Conservation (phyloP, 2,888 invertebrate species). For the Melanchra persicariae region DNA sequence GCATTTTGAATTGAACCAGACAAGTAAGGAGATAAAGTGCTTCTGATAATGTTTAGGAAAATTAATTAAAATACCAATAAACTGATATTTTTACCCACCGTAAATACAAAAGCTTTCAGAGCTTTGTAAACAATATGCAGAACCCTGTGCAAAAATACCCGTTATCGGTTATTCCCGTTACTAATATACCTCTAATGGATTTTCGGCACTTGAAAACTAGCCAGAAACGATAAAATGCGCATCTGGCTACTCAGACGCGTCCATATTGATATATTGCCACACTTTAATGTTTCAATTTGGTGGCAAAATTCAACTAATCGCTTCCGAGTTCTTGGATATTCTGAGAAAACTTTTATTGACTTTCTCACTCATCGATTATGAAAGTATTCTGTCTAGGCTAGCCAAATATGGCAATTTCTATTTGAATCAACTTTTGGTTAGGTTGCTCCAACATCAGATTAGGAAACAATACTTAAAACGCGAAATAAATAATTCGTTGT, state of each 20-base stretch:
- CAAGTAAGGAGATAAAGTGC: background rate
- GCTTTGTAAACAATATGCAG: conserved; percentile 41
- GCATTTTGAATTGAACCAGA: background rate
- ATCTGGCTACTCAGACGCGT: conserved; percentile 85
- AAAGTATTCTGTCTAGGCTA: conserved; percentile 21
- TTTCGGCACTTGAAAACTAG: conserved; percentile 89
- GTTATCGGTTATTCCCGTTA: conserved; percentile 82
- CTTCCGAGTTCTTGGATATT: conserved; percentile 71
- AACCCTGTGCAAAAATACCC: conserved; percentile 75
- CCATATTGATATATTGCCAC: conserved; percentile 84
- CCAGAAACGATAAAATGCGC: conserved; percentile 87
- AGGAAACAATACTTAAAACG: conserved; percentile 8
- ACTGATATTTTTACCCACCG: background rate
- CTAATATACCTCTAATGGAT: conserved; percentile 87
- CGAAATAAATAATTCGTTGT: conserved; percentile 19
- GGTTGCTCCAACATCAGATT: conserved; percentile 17
- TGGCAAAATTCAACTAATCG: conserved; percentile 80
- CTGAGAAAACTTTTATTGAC: conserved; percentile 51
- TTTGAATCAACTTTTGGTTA: conserved; percentile 30
- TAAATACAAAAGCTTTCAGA: conserved; percentile 18
- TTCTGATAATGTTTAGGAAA: background rate
- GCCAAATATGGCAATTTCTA: conserved; percentile 16
- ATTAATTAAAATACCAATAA: conserved; percentile 1
- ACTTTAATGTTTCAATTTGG: conserved; percentile 83
- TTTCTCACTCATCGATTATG: conserved; percentile 33